A percentile compares a stretch with the other conserved stretches of the same genome.
Conservation (phyloP, 2,888 invertebrate genomes). For the Eupsilia transversa region DNA sequence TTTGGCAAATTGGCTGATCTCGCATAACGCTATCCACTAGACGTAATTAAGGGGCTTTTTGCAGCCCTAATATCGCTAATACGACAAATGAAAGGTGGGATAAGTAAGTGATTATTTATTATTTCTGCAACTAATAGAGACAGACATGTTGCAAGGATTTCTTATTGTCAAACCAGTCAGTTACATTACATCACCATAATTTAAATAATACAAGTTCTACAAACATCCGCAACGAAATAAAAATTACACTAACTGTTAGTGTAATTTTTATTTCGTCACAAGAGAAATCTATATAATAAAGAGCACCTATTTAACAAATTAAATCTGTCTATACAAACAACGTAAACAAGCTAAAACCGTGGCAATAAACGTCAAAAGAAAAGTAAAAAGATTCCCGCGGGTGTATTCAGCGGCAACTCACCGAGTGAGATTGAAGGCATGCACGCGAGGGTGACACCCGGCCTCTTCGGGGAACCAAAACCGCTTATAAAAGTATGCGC, state of each 20-base stretch:
- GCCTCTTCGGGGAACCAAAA: constrained; percentile 77
- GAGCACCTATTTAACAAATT: constrained; percentile 67
- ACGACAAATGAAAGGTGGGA: constrained; percentile 60
- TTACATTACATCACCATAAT: background rate
- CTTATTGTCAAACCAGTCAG: background rate
- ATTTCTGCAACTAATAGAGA: constrained; percentile 27
- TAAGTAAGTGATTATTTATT: constrained; percentile 49
- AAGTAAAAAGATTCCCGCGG: constrained; percentile 79
- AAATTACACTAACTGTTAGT: constrained; percentile 50
- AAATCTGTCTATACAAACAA: constrained; percentile 59
- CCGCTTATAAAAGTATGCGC: constrained; percentile 85
- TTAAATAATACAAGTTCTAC: constrained; percentile 10
- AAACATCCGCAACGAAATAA: constrained; percentile 43
- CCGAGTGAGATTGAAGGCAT: constrained; percentile 78
- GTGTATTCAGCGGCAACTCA: constrained; percentile 80
- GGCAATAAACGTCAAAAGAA: constrained; percentile 78
- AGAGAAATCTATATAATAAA: constrained; percentile 64
- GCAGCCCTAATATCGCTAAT: constrained; percentile 63
- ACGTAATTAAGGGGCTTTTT: constrained; percentile 77
- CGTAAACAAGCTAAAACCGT: constrained; percentile 70
- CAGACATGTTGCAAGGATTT: background rate
- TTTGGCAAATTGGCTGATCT: constrained; percentile 89
- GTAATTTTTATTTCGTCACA: too few relatives aligned
- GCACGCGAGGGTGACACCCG: constrained; percentile 83
- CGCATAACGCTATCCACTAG: constrained; percentile 70